Evolutionary conservation across 1,140 invertebrate genomes (phyloP).

Genomic region (Centruroides vittatus): DNA sequence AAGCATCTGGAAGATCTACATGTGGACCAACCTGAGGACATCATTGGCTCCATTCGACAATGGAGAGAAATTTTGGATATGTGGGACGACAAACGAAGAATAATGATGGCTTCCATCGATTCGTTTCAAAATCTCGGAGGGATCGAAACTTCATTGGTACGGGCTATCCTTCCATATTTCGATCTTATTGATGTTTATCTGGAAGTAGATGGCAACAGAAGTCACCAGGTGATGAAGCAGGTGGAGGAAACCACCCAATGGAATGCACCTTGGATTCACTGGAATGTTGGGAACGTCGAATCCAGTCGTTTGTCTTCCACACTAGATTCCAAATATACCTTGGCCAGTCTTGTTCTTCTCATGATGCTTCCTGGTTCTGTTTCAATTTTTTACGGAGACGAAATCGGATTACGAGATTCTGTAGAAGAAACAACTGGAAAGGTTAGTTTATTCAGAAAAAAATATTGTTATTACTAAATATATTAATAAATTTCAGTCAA

Average conservation of each 20-base stretch:
- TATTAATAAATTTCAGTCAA: no score
- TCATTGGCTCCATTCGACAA: neutral
- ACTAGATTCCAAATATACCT: slow-evolving; percentile 38
- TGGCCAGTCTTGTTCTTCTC: slow-evolving; percentile 46
- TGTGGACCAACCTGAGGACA: slow-evolving; percentile 28
- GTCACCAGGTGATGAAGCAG: no score
- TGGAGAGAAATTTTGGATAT: slow-evolving; percentile 3
- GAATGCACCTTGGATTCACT: slow-evolving; percentile 34
- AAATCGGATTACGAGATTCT: slow-evolving; percentile 37
- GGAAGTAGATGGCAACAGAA: slow-evolving; percentile 27
- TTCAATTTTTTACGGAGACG: slow-evolving; percentile 66
- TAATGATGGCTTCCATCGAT: slow-evolving; percentile 4
- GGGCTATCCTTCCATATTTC: slow-evolving; percentile 41
- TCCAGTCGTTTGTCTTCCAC: slow-evolving; percentile 36
- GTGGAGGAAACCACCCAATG: no score
- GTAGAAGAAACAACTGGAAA: slow-evolving; percentile 14
- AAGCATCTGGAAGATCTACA: slow-evolving; percentile 45
- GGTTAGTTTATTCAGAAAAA: slow-evolving; percentile 9
- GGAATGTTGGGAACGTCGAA: slow-evolving; percentile 49
- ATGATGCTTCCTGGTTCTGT: slow-evolving; percentile 62
- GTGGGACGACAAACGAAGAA: neutral
- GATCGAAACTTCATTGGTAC: neutral
- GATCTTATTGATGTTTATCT: slow-evolving; percentile 55
- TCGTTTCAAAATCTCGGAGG: neutral
- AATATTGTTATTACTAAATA: neutral